Evolutionary conservation across 2,888 invertebrate genomes (phyloP).

Genomic region (Andrena dorsata): DNA sequence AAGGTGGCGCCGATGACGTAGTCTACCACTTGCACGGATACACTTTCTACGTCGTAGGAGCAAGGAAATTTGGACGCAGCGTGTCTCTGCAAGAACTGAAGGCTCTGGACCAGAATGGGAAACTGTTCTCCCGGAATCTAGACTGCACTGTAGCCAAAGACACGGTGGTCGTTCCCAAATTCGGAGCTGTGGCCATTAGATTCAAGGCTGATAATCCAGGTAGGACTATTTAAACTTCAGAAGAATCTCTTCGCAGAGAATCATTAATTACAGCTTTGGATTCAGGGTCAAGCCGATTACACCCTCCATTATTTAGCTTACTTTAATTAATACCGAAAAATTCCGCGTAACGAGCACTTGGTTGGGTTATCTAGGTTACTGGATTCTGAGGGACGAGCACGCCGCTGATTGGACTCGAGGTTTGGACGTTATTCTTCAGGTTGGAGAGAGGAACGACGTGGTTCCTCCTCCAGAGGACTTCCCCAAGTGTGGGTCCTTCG

Average conservation of each 20-base stretch:
- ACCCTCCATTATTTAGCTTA: neutral
- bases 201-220: slow-evolving; percentile 92
- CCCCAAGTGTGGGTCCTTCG: slow-evolving; percentile 92
- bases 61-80: slow-evolving; percentile 86
- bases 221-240: slow-evolving; percentile 72
- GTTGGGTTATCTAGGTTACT: slow-evolving; percentile 87
- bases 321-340: neutral
- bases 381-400: slow-evolving; percentile 92
- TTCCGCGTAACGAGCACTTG: slow-evolving; percentile 2
- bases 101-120: slow-evolving; percentile 87
- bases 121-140: slow-evolving; percentile 87
- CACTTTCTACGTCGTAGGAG: slow-evolving; percentile 89
- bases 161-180: slow-evolving; percentile 90
- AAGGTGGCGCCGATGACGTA: slow-evolving; percentile 89
- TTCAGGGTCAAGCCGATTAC: neutral
- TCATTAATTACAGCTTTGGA: neutral
- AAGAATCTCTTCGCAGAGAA: neutral
- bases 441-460: slow-evolving; percentile 89
- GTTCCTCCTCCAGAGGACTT: slow-evolving; percentile 90
- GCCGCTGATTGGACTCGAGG: slow-evolving; percentile 91
- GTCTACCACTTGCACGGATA: slow-evolving; percentile 92
- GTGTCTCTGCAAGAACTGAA: slow-evolving; percentile 86
- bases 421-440: slow-evolving; percentile 90
- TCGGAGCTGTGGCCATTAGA: slow-evolving; percentile 89
- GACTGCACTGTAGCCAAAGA: slow-evolving; percentile 89